Percentiles rank a stretch among this genome's conserved stretches.
phyloP scores from a whole-genome alignment of 2,888 invertebrate species.

The Cheilosia urbana region DNA sequence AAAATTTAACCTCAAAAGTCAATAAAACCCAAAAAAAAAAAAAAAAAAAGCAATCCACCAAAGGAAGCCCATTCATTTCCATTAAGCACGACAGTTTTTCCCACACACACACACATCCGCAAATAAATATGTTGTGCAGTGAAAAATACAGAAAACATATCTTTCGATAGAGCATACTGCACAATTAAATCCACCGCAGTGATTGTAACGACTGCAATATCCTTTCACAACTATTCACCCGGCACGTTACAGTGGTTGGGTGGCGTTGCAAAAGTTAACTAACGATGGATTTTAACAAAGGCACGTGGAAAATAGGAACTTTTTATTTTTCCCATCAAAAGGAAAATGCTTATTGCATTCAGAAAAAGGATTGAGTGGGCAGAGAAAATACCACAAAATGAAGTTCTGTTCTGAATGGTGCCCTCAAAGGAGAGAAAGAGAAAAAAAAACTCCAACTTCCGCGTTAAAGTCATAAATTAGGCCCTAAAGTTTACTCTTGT shows the following conservation, averaged over 20 bases:
- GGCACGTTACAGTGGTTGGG: slow-evolving; percentile 14
- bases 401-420: slow-evolving; percentile 51
- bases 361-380: slow-evolving; percentile 39
- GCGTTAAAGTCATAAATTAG: slow-evolving; percentile 74
- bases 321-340: neutral
- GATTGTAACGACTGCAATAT: slow-evolving; percentile 51
- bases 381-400: slow-evolving; percentile 47
- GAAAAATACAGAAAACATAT: slow-evolving; percentile 1
- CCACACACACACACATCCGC: neutral
- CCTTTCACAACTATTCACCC: slow-evolving; percentile 63
- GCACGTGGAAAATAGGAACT: slow-evolving; percentile 14
- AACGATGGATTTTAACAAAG: slow-evolving; percentile 57
- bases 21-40: slow-evolving; percentile 35
- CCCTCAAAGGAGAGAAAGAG: slow-evolving; percentile 38
- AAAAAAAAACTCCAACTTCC: slow-evolving; percentile 56
- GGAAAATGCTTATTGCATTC: slow-evolving; percentile 34
- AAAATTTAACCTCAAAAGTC: slow-evolving; percentile 46
- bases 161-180: slow-evolving; percentile 26
- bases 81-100: slow-evolving; percentile 68
- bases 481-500: slow-evolving; percentile 68
- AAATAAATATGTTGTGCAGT: slow-evolving; percentile 38
- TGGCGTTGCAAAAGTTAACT: slow-evolving; percentile 54
- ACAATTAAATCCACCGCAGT: slow-evolving; percentile 43
- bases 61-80: slow-evolving; percentile 54
- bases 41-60: slow-evolving; percentile 15